Evolutionary conservation across 1,140 invertebrate species (phyloP), one percentile per base, ranked within the genome.

Genomic region (Idris sp.): DNA sequence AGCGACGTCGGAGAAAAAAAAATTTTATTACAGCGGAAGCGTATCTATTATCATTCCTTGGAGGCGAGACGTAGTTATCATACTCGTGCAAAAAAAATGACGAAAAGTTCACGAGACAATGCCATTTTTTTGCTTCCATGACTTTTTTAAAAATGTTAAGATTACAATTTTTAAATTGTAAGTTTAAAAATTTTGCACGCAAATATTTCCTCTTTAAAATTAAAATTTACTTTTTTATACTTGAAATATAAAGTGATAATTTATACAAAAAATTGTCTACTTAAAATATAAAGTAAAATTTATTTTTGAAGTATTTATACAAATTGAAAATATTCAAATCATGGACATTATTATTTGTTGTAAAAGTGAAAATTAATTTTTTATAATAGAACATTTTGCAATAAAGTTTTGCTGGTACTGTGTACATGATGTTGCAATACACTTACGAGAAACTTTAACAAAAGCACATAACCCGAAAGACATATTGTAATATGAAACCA

Each of bases 11-110:
- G 13, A 53, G 48, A 40, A 61, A 65, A 64, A 73, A 73, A 22
- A 2, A 72, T 73, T 74, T 74, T 65, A 74, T 74, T 67, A 44
- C 48, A 54, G 28, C 48, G 40, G 53, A 49, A 58, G 54, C 54
- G 36, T 56, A 40, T 56, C 49, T 62, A 74, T 68, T 68, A 65
- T 61, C 71, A 67, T 62, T 68, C 56, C 36, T 62, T 48, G 18
- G 30, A 35, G 48, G 43, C 56, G 36, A 54, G 54, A 67, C 40
- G 71, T 43, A 16, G 38, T 67, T 56, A 67, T 67, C 31, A 74
- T 62, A 65, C 31, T 56, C 30, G 16, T 40, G 65, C 49, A 31
- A 56, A 31, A 15, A 40, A 15, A 36, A 61, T n/a, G n/a, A n/a
- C n/a, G n/a, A n/a, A n/a, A n/a, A n/a, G n/a, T n/a, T n/a, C n/a